Base-by-base conservation (phyloP, 1,140 invertebrate species). In the Diploscapter pachys region DNA sequence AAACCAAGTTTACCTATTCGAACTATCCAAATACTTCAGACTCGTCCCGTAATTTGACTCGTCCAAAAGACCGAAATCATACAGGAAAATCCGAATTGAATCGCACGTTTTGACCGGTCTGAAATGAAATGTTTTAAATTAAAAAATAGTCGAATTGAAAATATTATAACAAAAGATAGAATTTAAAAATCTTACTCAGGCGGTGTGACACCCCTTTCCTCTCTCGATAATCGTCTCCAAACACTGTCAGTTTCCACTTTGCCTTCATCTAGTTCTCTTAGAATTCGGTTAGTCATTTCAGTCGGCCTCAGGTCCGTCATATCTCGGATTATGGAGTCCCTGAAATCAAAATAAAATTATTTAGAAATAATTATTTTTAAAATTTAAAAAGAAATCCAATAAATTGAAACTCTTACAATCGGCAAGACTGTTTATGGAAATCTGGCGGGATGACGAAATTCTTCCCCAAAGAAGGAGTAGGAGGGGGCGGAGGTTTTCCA, bases 221-320 rank as follows among this genome's bases (percentile, higher is more conserved):
- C 78, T 5, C 77, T 78, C 11, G 48, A 66, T 11, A 85, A 73
- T n/a, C 72, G 62, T 62, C 78, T 73, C 56, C 77, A 78, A 13
- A 86, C 84, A 65, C 87, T 87, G 66, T 31, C 31, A 31, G 31
- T 31, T 88, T 83, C 86, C 89, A 81, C 81, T 89, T 80, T 85
- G 86, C 54, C 63, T 5, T 67, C 64, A 61, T 74, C 64, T 62
- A n/a, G 56, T 4, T 64, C 73, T 50, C 63, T 64, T 3, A 87
- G 80, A 9, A 89, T 88, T 51, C 89, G 88, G 62, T 84, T 81
- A 54, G 89, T 89, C 64, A 87, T 89, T 75, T 90, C 87, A n/a
- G 92, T 89, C 2, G 90, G 89, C 66, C 93, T 92, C 61, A 94
- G 86, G 55, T 89, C 89, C 4, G 31, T 31, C 31, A 31, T 31